phyloP scores from a whole-genome alignment of 2,888 invertebrate species.

The Tryphoninae sp. region DNA sequence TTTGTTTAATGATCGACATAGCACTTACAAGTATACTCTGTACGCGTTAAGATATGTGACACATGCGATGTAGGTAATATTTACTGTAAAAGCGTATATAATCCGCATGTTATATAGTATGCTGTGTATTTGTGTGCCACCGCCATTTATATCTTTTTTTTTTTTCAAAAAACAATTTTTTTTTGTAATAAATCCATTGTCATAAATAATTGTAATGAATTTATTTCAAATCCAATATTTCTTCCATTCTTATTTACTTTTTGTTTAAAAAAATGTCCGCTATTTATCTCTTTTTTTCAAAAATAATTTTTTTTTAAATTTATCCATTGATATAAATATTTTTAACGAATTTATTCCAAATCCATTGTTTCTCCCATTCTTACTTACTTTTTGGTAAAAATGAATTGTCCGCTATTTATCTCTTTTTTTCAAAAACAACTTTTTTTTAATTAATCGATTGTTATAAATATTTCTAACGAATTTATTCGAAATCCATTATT shows the following conservation, averaged over 20 bases:
- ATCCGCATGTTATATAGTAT: slow-evolving; percentile 65
- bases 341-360: background rate
- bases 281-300: too few species aligned
- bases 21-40: slow-evolving; percentile 48
- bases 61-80: slow-evolving; percentile 74
- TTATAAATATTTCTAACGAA: slow-evolving; percentile 34
- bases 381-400: too few species aligned
- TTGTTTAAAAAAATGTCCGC: too few species aligned
- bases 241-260: too few species aligned
- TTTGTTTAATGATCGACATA: slow-evolving; percentile 40
- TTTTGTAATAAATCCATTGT: slow-evolving; percentile 72
- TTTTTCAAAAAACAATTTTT: slow-evolving; percentile 70
- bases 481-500: too few species aligned
- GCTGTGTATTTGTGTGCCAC: slow-evolving; percentile 64
- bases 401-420: background rate
- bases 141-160: slow-evolving; percentile 65
- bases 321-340: slow-evolving; percentile 64
- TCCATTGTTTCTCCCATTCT: too few species aligned
- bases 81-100: slow-evolving; percentile 73
- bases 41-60: slow-evolving; percentile 60
- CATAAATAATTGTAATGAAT: slow-evolving; percentile 21
- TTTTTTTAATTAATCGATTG: slow-evolving; percentile 72
- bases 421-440: slow-evolving; percentile 70
- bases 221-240: too few species aligned
- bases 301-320: slow-evolving; percentile 72